Percentiles rank a stretch among this genome's conserved stretches.
Conservation (phyloP, 2,888 invertebrate genomes). For the Rapana venosa region DNA sequence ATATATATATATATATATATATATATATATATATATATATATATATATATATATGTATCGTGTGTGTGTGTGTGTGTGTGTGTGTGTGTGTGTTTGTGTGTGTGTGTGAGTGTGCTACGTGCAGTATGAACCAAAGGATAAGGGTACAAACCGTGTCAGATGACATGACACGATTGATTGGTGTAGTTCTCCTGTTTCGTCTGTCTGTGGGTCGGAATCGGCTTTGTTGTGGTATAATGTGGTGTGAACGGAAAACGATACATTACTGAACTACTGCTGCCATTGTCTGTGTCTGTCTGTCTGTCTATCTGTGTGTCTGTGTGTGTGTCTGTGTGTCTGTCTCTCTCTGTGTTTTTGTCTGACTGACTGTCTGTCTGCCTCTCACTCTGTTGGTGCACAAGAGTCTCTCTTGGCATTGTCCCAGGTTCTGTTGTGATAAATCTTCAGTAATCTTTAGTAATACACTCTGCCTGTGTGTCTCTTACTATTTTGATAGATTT, state of each 20-base stretch:
- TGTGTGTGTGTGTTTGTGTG: background rate
- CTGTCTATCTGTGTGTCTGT: background rate
- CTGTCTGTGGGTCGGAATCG: too few species aligned
- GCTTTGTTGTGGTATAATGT: too few species aligned
- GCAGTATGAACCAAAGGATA: background rate
- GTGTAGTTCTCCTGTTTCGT: too few species aligned
- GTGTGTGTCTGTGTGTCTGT: background rate
- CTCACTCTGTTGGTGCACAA: background rate
- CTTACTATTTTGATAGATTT: too few species aligned
- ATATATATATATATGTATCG: background rate
- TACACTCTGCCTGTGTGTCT: too few species aligned
- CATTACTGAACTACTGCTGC: background rate
- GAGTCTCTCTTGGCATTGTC: too few species aligned
- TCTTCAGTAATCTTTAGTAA: too few species aligned
- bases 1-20: background rate
- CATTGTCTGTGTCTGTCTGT: background rate
- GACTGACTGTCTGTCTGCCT: background rate
- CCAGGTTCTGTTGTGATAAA: too few species aligned
- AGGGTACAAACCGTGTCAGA: too few species aligned
- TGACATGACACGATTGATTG: too few species aligned
- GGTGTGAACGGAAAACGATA: too few species aligned
- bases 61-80: background rate
- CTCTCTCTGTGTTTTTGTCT: background rate
- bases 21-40: background rate
- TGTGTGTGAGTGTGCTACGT: background rate